Base-by-base conservation (phyloP, 2,888 invertebrate species). In the Pomacea canaliculata region DNA sequence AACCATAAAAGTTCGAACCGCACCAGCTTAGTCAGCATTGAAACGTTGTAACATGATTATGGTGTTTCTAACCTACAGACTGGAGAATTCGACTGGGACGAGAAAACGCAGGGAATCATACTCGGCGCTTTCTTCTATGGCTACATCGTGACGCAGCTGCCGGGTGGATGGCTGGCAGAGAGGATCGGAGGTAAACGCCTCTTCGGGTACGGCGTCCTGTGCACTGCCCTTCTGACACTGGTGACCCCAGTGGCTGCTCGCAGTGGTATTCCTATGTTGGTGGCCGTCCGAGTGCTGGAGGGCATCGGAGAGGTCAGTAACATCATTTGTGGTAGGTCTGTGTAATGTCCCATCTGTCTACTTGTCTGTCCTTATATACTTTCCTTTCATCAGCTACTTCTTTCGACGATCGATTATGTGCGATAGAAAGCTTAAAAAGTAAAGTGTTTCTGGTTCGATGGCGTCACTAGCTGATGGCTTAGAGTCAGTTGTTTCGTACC, bases 181-280 rank as follows among this genome's bases (percentile, higher is more conserved):
- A 93, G 93, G 83, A 95, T 95, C 83, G 96, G 96, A 19, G 97
- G 96, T n/a, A 96, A 96, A 90, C 94, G 95, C 91, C 94, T 95
- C 0, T 92, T 96, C 27, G 95, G 95, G 0, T 91, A 95, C 77
- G 96, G 96, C 67, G 95, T 96, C 19, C 91, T 96, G 1, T 94
- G 94, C 19, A 96, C 96, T 0, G 95, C 96, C 0, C 89, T 96
- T 13, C 95, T 96, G 84, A 96, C 96, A 0, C 87, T 96, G 2
- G 85, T 96, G 8, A 96, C 96, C 0, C 97, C 97, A 0, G 86
- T 94, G 83, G 93, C 94, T 8, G 95, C 96, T 1, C 92, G 94
- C 70, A 89, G 93, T n/a, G 94, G 95, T 18, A 93, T 94, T 16
- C 93, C 93, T 0, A 94, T 94, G 49, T 92, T 97, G 46, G 94